Evolutionary conservation across 1,140 invertebrate genomes (phyloP), one percentile per base, ranked within the genome.

Genomic region (Cotesia chilonis): DNA sequence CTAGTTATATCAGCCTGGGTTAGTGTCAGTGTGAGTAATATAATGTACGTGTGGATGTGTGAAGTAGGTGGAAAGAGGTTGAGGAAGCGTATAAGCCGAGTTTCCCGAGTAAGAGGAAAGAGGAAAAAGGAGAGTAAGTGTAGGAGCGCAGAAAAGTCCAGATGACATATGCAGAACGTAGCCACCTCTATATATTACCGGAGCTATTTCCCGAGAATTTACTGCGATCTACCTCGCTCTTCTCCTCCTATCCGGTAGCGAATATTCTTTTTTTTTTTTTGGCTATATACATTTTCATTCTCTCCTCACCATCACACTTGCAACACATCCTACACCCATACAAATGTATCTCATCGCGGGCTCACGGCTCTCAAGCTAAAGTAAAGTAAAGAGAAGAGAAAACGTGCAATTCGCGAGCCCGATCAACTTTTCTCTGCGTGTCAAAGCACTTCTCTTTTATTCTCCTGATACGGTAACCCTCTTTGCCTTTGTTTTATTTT

Each of bases 101-200:
- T 6, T 12, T 52, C 38, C 51, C 14, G 64, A 10, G 38, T n/a
- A 66, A 54, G 37, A 9, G 41, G 7, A 51, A 7, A 37, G 28
- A 63, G 52, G 51, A 17, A 63, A 17, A 41, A 4, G 35, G 51
- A 61, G 57, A 66, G 17, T 57, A 47, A 64, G 35, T 55, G 41
- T 41, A 57, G 37, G 55, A 17, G 68, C 38, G 47, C 28, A 64
- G 38, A 51, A 55, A 63, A 51, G 41, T 71, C 63, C 63, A 37
- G 61, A 71, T 71, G 70, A 71, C 70, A 71, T 71, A 71, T 71
- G 70, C 61, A 55, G 52, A 71, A 71, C 66, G 63, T 71, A 71
- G 61, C 70, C 70, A 71, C 63, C 70, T 66, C 70, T 66, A 71
- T 71, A 71, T 71, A 55, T 71, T 71, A 54, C 63, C 52, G n/a